A percentile compares a stretch with the other conserved stretches of the same genome.
These are phyloP conservation scores for Indri indri DNA, from an alignment of 2,113 vertebrate genomes.

Conservation along the genomic window DNA sequence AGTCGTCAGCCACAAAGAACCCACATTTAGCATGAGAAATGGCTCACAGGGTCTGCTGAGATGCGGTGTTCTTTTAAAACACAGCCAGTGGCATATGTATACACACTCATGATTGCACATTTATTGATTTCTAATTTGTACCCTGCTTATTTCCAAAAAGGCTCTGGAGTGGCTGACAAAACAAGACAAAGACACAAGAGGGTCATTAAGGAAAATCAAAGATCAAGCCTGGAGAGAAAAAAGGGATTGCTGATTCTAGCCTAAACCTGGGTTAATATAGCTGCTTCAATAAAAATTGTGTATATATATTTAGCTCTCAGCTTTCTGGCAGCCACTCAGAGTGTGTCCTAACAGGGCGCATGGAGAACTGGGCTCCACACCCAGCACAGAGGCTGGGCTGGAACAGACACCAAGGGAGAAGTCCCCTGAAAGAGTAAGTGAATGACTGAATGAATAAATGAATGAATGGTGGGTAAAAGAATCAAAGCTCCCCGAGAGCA, in stretches of 20 bases:
- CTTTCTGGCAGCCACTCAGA: slow-evolving; percentile 15
- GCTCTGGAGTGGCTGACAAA: slow-evolving; percentile 63
- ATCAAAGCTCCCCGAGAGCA: not conserved
- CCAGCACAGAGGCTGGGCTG: not conserved
- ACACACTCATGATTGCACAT: slow-evolving; percentile 60
- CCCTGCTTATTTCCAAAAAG: slow-evolving; percentile 65
- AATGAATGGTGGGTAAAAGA: not conserved
- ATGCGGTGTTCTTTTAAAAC: slow-evolving; percentile 18
- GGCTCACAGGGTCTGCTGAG: not conserved
- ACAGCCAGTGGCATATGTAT: slow-evolving; percentile 42
- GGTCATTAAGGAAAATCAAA: slow-evolving; percentile 76
- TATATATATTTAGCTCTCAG: slow-evolving; percentile 14
- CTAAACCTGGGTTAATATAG: slow-evolving; percentile 55
- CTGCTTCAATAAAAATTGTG: slow-evolving; percentile 12
- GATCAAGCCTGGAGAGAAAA: slow-evolving; percentile 69
- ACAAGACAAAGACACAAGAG: slow-evolving; percentile 75
- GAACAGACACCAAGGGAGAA: not conserved
- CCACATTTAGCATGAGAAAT: not conserved
- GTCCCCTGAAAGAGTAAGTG: not conserved
- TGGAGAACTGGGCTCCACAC: not conserved
- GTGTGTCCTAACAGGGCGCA: not conserved
- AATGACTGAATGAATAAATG: not conserved
- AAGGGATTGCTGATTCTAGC: slow-evolving; percentile 47
- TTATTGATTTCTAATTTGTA: slow-evolving; percentile 74
- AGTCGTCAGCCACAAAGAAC: not conserved